Conservation (phyloP, 2,797 vertebrate species). For the Chromobotia macracanthus region DNA sequence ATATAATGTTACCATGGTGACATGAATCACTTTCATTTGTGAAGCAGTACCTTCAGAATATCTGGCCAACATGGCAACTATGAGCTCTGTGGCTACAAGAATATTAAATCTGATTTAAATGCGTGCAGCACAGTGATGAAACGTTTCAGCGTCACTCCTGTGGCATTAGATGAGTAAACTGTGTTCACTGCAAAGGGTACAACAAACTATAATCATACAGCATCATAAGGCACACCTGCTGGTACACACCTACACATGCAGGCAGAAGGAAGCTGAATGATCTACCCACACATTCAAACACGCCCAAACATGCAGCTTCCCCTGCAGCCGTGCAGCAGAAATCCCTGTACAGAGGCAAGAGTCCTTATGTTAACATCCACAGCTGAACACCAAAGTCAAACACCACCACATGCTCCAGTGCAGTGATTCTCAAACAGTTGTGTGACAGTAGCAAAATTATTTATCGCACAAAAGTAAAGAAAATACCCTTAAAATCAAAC, state of each 20-base stretch:
- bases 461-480: no score
- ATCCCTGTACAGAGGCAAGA: background rate
- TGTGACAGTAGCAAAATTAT: no score
- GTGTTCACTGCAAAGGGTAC: constrained; percentile 41
- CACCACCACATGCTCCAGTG: background rate
- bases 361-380: constrained; percentile 2
- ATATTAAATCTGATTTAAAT: no score
- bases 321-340: background rate
- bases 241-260: constrained; percentile 38
- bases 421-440: background rate
- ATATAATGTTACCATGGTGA: no score
- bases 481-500: background rate
- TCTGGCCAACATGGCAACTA: no score
- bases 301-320: constrained; percentile 22
- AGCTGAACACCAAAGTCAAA: constrained; percentile 32
- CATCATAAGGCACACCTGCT: constrained; percentile 37
- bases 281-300: constrained; percentile 49
- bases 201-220: constrained; percentile 11
- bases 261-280: constrained; percentile 20
- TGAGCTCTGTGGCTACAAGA: no score
- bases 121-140: no score
- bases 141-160: no score
- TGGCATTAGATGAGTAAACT: background rate
- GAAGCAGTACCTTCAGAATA: no score
- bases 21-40: no score